Evolutionary conservation across 2,888 invertebrate species (phyloP), one percentile per base, ranked within the genome.

Genomic region (Machimus atricapillus): DNA sequence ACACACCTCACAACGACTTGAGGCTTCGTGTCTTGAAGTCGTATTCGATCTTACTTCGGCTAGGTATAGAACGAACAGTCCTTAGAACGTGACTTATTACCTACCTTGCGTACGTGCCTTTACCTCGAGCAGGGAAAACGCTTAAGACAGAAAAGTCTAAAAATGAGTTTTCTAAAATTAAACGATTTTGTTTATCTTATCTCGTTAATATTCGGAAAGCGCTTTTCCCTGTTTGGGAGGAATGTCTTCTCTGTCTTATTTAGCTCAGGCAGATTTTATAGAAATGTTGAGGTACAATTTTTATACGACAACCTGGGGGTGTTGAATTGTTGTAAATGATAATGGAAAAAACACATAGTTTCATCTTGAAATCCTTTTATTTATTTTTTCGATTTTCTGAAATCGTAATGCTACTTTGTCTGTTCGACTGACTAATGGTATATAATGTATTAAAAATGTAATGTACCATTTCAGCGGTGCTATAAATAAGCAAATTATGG

Each of bases 151-250:
- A 85, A n/a, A 85, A 73, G 85, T 85, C 85, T 85, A 85, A 85
- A 85, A 85, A 85, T 85, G 73, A 85, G 27, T 74, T 74, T 85
- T 85, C 85, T 85, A 85, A 85, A 40, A 46, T 85, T 85, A 85
- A 85, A 74, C 85, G 14, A 2, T 85, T 85, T 85, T 85, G 85
- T 85, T 85, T 34, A 85, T 85, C 74, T 8, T 43, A 74, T 74
- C 85, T 46, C 37, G 34, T 37, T 23, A 83, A n/a, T 83, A 23
- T 83, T 85, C 85, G 43, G 43, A 74, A 16, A 23, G 73, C 23
- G 34, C 23, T 74, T 85, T 74, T 74, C 74, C 40, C 27, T 46
- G 14, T 66, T 19, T 66, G 66, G 66, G 27, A 66, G 19, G 66
- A 66, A 66, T 52, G 66, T 27, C 66, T 52, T 52, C 52, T 52